Evolutionary conservation across 1,140 invertebrate species (phyloP), one percentile per base, ranked within the genome.

Genomic region (Danaus plexippus): DNA sequence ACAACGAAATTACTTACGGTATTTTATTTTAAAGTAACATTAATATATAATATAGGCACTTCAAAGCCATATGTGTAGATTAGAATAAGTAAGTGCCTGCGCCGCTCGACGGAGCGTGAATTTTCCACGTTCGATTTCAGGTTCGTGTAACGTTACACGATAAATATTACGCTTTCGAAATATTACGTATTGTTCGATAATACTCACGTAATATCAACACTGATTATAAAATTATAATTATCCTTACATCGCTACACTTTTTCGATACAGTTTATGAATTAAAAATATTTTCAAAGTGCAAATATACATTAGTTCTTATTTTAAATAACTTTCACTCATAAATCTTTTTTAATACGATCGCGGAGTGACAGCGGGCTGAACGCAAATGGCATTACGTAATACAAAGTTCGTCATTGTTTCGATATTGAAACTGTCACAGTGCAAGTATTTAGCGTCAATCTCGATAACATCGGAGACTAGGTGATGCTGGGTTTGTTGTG

Each of bases 41-140:
- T 32, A 32, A 32, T 32, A 6, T 32, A 32, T 32, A 32, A 32
- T 32, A 32, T 32, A 32, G 22, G 5, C 22, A 32, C 22, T 32
- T 32, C 22, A 32, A 32, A 32, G 22, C 22, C 22, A 32, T 32
- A 32, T 32, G 22, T 32, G 22, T 32, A 32, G 22, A 32, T 32
- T 32, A 32, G 22, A 32, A 32, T 32, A 32, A 32, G 22, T 32
- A 32, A 32, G 22, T 32, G 22, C 66, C 43, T 47, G 77, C 71
- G 71, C 71, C 80, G 80, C 78, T 85, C 63, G 62, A 63, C 80
- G 61, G 71, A 79, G 84, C 84, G 74, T 85, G 75, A 87, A 78
- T 81, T 78, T 83, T 84, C 80, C 79, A 83, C 80, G 72, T 84
- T 85, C 75, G 77, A 76, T 80, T 85, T 85, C 82, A 85, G 80